Evolutionary conservation across 1,140 invertebrate genomes (phyloP).

Genomic region (Plutomurus gul): DNA sequence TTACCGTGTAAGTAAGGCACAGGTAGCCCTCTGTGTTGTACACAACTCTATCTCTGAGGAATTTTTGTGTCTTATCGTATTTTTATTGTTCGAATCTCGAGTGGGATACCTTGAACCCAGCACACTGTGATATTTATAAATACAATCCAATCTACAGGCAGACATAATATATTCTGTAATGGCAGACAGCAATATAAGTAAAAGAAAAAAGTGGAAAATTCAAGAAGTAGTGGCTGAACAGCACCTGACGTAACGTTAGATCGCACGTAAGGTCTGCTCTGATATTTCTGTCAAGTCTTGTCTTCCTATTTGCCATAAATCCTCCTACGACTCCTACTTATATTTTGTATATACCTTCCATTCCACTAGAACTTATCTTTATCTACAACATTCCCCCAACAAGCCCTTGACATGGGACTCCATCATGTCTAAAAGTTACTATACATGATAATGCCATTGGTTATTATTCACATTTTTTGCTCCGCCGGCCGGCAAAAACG

Average conservation of each 20-base stretch:
- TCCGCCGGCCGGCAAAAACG: neutral
- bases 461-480: conserved; percentile 4
- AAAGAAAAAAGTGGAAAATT: too few species aligned
- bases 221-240: too few species aligned
- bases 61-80: neutral
- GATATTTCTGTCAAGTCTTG: neutral
- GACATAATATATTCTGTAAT: too few species aligned
- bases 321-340: conserved; percentile 21
- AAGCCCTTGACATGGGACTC: neutral
- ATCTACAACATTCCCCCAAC: too few species aligned
- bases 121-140: neutral
- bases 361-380: neutral
- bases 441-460: too few species aligned
- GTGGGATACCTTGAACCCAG: neutral
- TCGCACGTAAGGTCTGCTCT: neutral
- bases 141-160: too few species aligned
- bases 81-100: neutral
- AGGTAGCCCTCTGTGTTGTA: too few species aligned
- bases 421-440: neutral
- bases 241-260: too few species aligned
- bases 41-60: too few species aligned
- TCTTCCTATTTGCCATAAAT: conserved; percentile 25
- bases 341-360: too few species aligned
- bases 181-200: too few species aligned
- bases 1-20: too few species aligned